These are phyloP conservation scores for Odontamblyopus lacepedii DNA, from an alignment of 2,797 vertebrate species.

Conservation along the genomic window DNA sequence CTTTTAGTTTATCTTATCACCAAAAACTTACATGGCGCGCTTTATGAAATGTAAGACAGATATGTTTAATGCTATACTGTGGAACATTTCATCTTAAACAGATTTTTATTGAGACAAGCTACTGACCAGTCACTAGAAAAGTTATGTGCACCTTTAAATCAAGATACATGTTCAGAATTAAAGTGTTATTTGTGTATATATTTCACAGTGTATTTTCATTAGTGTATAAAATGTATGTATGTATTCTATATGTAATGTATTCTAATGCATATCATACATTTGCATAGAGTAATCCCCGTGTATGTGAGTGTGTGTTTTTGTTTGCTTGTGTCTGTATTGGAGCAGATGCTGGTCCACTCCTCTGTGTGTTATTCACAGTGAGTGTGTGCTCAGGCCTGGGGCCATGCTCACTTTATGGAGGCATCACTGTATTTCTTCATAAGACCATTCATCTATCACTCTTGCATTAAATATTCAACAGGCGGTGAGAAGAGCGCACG, in stretches of 20 bases:
- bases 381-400: not conserved
- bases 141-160: no score
- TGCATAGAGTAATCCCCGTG: not conserved
- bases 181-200: no score
- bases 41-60: no score
- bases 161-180: no score
- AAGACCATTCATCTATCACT: not conserved
- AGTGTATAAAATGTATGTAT: not conserved
- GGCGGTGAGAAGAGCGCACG: not conserved
- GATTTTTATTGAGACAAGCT: no score
- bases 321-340: no score
- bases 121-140: no score
- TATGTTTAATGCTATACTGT: no score
- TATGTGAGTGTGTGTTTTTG: not conserved
- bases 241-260: not conserved
- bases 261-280: not conserved
- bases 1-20: no score
- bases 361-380: conserved; percentile 1
- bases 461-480: conserved; percentile 6
- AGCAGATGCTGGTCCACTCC: not conserved
- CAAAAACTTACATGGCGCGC: no score
- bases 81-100: no score
- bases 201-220: no score
- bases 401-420: not conserved
- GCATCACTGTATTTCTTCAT: not conserved